Conservation (phyloP, 2,888 invertebrate genomes). For the Diadromus collaris region DNA sequence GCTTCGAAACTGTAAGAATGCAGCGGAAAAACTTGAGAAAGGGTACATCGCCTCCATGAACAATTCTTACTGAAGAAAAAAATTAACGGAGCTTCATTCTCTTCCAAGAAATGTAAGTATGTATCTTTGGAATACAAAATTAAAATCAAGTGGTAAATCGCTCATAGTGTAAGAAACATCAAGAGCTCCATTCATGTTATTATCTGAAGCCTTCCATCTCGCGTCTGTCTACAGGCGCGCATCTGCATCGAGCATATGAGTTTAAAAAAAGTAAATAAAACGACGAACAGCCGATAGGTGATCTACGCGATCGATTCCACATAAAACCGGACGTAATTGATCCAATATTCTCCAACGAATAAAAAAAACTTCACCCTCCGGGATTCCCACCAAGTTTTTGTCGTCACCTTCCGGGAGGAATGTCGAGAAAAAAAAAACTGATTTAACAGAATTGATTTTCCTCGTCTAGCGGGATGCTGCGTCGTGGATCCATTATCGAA, state of each 20-base stretch:
- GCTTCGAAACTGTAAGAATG: not conserved
- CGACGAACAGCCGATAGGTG: not conserved
- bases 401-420: not conserved
- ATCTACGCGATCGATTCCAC: conserved; percentile 17
- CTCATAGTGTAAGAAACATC: conserved; percentile 1
- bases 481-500: not conserved
- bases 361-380: not conserved
- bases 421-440: not conserved
- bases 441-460: conserved; percentile 15
- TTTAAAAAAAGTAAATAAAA: not conserved
- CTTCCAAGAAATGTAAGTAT: conserved; percentile 2
- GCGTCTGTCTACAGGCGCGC: conserved; percentile 2
- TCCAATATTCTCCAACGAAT: not conserved
- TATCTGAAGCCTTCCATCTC: conserved; percentile 17
- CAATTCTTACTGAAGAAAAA: not conserved
- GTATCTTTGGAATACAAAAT: conserved; percentile 17
- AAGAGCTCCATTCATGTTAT: conserved; percentile 33
- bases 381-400: not conserved
- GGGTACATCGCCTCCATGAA: conserved; percentile 30
- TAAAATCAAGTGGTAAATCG: conserved; percentile 18
- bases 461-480: not conserved
- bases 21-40: conserved; percentile 8
- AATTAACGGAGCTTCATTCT: not conserved
- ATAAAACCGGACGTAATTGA: conserved; percentile 1
- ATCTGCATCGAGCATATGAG: not conserved